Evolutionary conservation across 2,113 vertebrate species (phyloP), one percentile per base, ranked within the genome.

Genomic region (Arizona elegans): DNA sequence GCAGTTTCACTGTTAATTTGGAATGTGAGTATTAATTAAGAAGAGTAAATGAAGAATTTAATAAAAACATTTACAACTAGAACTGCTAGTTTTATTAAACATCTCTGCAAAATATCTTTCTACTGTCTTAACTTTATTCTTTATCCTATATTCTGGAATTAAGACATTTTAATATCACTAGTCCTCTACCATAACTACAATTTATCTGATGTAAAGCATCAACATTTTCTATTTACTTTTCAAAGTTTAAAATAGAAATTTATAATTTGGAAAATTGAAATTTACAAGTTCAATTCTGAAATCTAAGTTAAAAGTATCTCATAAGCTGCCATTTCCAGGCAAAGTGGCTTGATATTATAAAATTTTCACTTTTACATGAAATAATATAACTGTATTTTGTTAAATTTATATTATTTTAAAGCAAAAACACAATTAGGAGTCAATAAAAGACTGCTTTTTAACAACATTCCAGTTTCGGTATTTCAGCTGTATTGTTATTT

Each of bases 21-120:
- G 98, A 98, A 98, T 97, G 97, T 98, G 98, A 97, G 98, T 98
- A 98, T 98, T 98, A 98, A 98, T 98, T 98, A 98, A 97, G 97
- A 98, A 97, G 97, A 97, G 97, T 97, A 98, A 98, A 98, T 98
- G 98, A 98, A 98, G 97, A 98, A 98, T 98, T 97, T 98, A 98
- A 98, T 98, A 98, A 98, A 98, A 97, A 97, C 97, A 97, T 98
- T 98, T 98, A 98, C 97, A 98, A 96, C 97, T 98, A 97, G 95
- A 97, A 98, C 96, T 97, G 97, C 96, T 98, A 97, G 96, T 97
- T 98, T 98, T 98, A 98, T 98, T 98, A 98, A 98, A 97, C 96
- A 97, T 92, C 92, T 94, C 94, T 96, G 95, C 96, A 96, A 97
- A 95, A 96, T 96, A 97, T 97, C 96, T 96, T 94, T 94, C 93